phyloP scores from a whole-genome alignment of 2,888 invertebrate species.

The Cantharis rufa region DNA sequence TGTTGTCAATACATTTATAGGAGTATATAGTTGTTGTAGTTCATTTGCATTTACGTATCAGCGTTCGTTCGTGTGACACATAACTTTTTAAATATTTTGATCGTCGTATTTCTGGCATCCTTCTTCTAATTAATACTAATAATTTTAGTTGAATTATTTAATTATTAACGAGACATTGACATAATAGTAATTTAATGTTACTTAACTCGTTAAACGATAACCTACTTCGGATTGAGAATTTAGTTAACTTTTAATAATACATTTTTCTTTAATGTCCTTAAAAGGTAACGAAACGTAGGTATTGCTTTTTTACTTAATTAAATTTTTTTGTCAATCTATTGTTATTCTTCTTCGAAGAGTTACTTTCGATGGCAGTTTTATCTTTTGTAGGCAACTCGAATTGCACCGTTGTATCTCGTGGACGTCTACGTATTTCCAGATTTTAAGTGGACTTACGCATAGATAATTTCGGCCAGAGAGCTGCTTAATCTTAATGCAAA shows the following conservation, averaged over 20 bases:
- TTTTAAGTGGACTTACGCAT: background rate
- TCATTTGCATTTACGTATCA: conserved; percentile 17
- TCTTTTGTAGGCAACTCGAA: conserved; percentile 8
- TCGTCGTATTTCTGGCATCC: background rate
- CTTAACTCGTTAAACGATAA: conserved; percentile 1
- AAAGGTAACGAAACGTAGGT: background rate
- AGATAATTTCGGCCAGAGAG: background rate
- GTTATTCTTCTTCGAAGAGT: background rate
- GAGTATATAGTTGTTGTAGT: conserved; percentile 13
- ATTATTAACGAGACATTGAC: background rate
- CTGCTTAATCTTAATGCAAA: background rate
- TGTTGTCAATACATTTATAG: conserved; percentile 6
- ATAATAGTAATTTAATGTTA: background rate
- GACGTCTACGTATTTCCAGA: background rate
- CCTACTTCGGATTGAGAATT: background rate
- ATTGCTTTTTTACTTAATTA: background rate
- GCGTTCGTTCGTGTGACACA: conserved; percentile 9
- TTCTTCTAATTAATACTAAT: too few species aligned
- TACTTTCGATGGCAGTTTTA: background rate
- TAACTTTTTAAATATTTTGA: conserved; percentile 5
- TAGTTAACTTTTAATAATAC: background rate
- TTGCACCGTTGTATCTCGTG: conserved; percentile 4
- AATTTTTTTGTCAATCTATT: background rate
- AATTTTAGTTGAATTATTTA: too few species aligned
- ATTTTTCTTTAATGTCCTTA: background rate